These are phyloP conservation scores for Hypercompe scribonia DNA, from an alignment of 2,888 invertebrate species.

Conservation along the genomic window DNA sequence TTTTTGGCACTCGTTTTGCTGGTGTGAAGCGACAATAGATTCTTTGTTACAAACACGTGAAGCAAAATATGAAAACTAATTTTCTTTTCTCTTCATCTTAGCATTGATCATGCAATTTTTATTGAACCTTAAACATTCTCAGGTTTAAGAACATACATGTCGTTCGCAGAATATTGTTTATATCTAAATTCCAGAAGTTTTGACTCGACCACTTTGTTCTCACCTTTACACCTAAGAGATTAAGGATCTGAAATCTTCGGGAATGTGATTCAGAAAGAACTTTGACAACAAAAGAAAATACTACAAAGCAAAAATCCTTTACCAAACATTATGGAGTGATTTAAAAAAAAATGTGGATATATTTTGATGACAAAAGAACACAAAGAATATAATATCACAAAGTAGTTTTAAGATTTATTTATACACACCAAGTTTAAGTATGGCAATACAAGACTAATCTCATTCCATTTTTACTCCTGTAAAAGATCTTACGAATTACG, in stretches of 20 bases:
- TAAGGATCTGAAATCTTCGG: background rate
- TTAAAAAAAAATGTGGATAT: background rate
- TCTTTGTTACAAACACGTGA: background rate
- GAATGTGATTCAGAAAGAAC: background rate
- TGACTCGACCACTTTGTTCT: background rate
- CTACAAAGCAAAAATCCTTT: slow-evolving; percentile 1
- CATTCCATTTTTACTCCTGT: too few species aligned
- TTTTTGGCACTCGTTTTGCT: background rate
- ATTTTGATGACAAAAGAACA: background rate
- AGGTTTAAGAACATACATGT: too few species aligned
- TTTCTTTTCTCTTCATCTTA: too few species aligned
- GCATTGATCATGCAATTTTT: background rate
- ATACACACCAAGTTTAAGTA: background rate
- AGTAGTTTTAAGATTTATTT: background rate
- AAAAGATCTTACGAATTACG: too few species aligned
- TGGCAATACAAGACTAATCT: too few species aligned
- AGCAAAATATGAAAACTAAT: background rate
- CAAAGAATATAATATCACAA: background rate
- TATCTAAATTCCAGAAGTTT: background rate
- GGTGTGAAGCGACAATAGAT: background rate
- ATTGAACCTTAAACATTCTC: too few species aligned
- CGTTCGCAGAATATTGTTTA: too few species aligned
- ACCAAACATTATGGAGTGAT: background rate
- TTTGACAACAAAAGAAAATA: background rate
- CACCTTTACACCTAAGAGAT: background rate